Percentiles rank a stretch among this genome's conserved stretches.
Conservation (phyloP, 2,888 invertebrate genomes). For the Neoascia interrupta region DNA sequence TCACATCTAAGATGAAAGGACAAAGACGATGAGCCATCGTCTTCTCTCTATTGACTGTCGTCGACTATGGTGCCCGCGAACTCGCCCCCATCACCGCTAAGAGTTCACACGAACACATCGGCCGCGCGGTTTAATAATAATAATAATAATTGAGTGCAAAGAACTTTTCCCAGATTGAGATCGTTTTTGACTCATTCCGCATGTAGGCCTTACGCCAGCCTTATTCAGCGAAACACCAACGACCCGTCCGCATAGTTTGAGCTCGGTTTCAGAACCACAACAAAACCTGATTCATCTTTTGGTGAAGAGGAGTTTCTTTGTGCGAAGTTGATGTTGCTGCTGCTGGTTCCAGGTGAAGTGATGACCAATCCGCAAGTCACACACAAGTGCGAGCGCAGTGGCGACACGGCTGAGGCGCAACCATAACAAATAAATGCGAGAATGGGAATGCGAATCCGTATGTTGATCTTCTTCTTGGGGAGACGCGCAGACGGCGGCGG, state of each 20-base stretch:
- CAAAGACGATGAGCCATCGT: constrained; percentile 10
- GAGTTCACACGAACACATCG: constrained; percentile 26
- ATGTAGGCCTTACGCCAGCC: constrained; percentile 3
- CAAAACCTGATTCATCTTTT: constrained; percentile 48
- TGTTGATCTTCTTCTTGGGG: constrained; percentile 40
- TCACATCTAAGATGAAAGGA: constrained; percentile 22
- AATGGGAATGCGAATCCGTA: constrained; percentile 30
- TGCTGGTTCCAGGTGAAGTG: constrained; percentile 44
- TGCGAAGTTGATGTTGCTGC: constrained; percentile 27
- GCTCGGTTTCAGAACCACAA: too few species aligned
- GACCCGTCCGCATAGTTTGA: not conserved
- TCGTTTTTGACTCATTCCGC: constrained; percentile 63
- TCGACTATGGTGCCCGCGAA: not conserved
- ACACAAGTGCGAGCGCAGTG: constrained; percentile 22
- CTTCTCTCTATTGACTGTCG: not conserved
- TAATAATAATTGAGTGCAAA: constrained; percentile 62
- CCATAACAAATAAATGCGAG: constrained; percentile 32
- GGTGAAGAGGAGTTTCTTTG: constrained; percentile 52
- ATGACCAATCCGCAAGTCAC: constrained; percentile 44
- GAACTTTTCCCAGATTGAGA: constrained; percentile 64
- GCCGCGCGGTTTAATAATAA: constrained; percentile 17
- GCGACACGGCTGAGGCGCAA: not conserved
- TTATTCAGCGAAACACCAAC: constrained; percentile 17
- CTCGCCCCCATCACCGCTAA: constrained; percentile 13
- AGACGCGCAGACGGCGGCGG: constrained; percentile 19